Evolutionary conservation across 2,888 invertebrate genomes (phyloP), one percentile per base, ranked within the genome.

Genomic region (Archips xylosteana): DNA sequence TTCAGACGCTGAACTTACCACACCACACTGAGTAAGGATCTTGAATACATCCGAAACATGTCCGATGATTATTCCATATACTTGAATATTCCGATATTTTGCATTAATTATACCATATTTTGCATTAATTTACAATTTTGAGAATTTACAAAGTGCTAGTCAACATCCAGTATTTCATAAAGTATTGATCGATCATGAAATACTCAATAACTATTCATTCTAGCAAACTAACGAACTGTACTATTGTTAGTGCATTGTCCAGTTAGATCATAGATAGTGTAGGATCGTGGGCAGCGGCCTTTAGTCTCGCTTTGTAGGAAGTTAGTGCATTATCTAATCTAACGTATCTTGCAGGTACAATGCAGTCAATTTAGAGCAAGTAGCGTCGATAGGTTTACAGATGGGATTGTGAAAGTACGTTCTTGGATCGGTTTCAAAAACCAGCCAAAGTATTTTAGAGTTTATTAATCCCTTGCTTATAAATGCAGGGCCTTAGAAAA

Each of bases 281-380:
- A 49, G 65, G 34, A 51, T 62, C 54, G 61, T 72, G 67, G 66
- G 45, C 54, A 54, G 54, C 54, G 4, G 54, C 54, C 67, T 67
- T 72, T 67, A 67, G 45, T 45, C 23, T 45, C 54, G 61, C 45
- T 66, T 51, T 67, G 54, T 54, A 72, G 67, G 71, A 72, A 72
- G 66, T 72, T 36, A 45, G 45, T 45, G 67, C 67, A 72, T 67
- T 67, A 72, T 72, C 71, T 72, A 72, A 71, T 71, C 67, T 23
- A 45, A 60, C 51, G 60, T 42, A 45, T 66, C 71, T 60, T 39
- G 12, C 63, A 45, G 54, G 15, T 6, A 57, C 57, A 57, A 45
- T 65, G 65, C 47, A 54, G 66, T 42, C 66, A 42, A 61, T 73
- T 60, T 63, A 69, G 34, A 49, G 64, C 34, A 47, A 49, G 34